Base-by-base conservation (phyloP, 2,888 invertebrate genomes). In the Eupithecia subfuscata region DNA sequence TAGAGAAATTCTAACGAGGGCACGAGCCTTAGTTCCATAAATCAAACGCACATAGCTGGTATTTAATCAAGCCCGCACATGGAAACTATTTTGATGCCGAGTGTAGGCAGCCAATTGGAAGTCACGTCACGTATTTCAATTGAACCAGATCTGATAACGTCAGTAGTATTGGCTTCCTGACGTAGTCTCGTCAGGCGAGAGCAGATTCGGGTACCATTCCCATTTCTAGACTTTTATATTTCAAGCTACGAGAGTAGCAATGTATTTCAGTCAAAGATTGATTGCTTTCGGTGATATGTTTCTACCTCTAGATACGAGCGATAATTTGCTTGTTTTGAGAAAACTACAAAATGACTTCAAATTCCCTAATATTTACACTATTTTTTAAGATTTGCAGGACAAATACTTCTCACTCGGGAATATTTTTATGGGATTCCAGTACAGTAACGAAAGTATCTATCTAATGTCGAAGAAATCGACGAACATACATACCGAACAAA, bases 41-140 rank as follows among this genome's bases (percentile, higher is more conserved):
- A 82, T 80, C 79, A 82, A 83, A 81, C 78, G 82, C 81, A 79
- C 79, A 83, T 77, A 78, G 77, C 78, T 40, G 78, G 76, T 83
- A 84, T 84, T 85, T 87, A 88, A 89, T 88, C 87, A 87, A 84
- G 80, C 81, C 79, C 83, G 80, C 82, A 84, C 82, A 82, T 75
- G 76, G 76, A 81, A 83, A 84, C 84, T 86, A 85, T 85, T 68
- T 87, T 85, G 70, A 77, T 69, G 73, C 84, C 79, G 79, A 79
- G 79, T 75, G 74, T 77, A 81, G 80, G 83, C 77, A 82, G 75
- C 79, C 82, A 86, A 87, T 89, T 84, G 82, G 84, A 76, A 91
- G 83, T 86, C 89, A 81, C 81, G 86, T 88, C 92, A 92, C 92
- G 92, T 92, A 91, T 90, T 91, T 92, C 91, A 93, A 93, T 93